Evolutionary conservation across 2,888 invertebrate genomes (phyloP).

Genomic region (Idaea straminata): DNA sequence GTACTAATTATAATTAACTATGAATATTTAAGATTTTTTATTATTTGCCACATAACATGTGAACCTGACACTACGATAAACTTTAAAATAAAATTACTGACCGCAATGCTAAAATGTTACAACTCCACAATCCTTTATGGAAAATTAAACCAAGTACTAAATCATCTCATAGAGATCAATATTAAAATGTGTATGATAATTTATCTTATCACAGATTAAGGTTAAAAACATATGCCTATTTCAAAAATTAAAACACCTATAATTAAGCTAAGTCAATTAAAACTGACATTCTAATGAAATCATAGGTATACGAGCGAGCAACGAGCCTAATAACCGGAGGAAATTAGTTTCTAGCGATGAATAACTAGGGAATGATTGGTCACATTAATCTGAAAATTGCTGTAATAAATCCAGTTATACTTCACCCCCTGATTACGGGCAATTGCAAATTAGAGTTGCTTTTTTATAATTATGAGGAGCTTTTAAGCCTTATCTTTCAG

Average conservation of each 20-base stretch:
- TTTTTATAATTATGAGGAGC: background rate
- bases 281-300: background rate
- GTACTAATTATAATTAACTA: too few species aligned
- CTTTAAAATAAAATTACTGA: too few species aligned
- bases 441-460: background rate
- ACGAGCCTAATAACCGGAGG: background rate
- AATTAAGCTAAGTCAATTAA: background rate
- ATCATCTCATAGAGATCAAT: too few species aligned
- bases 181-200: too few species aligned
- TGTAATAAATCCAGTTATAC: background rate
- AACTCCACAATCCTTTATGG: too few species aligned
- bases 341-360: background rate
- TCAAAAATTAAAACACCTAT: background rate
- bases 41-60: too few species aligned
- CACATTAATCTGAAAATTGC: background rate
- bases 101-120: too few species aligned
- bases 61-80: too few species aligned
- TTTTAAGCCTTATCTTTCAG: background rate
- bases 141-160: too few species aligned
- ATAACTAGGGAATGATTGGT: background rate
- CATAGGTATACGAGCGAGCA: background rate
- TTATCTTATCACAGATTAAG: too few species aligned
- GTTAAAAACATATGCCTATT: too few species aligned
- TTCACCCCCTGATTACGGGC: background rate
- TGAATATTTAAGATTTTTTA: too few species aligned